These are phyloP conservation scores for Champsocephalus gunnari DNA, from an alignment of 2,797 vertebrate species.

Conservation along the genomic window DNA sequence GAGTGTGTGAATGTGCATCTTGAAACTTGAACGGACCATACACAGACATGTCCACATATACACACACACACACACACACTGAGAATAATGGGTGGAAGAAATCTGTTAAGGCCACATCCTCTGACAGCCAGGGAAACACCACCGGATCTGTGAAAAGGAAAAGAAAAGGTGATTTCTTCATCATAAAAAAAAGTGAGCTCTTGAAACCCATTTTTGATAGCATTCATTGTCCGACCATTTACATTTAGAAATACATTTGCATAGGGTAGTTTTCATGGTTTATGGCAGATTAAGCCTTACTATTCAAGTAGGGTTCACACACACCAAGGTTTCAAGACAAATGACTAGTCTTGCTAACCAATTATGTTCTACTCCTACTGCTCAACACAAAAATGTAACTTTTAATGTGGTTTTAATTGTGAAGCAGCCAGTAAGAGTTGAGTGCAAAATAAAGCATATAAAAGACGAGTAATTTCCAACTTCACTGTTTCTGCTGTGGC, in stretches of 20 bases:
- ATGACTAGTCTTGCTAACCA: too few relatives aligned
- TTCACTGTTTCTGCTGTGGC: too few relatives aligned
- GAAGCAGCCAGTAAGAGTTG: too few relatives aligned
- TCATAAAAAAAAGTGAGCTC: background rate
- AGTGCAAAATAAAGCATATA: too few relatives aligned
- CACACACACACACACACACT: constrained; percentile 79
- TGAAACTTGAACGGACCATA: constrained; percentile 83
- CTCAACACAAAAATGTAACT: too few relatives aligned
- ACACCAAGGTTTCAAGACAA: background rate
- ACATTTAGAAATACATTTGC: too few relatives aligned
- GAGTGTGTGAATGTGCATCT: constrained; percentile 82
- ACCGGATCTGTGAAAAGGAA: constrained; percentile 76
- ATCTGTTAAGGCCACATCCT: constrained; percentile 89
- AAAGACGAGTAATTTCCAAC: too few relatives aligned
- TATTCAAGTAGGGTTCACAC: background rate
- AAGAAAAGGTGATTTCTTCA: constrained; percentile 24
- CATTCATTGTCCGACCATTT: too few relatives aligned
- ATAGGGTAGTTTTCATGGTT: background rate
- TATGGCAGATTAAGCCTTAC: background rate
- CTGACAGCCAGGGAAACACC: constrained; percentile 84
- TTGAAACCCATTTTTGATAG: too few relatives aligned
- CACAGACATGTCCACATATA: constrained; percentile 80
- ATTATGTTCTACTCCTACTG: too few relatives aligned
- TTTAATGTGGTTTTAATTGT: too few relatives aligned
- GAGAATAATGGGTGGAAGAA: constrained; percentile 87